Evolutionary conservation across 2,797 vertebrate genomes (phyloP), one percentile per base, ranked within the genome.

Genomic region (Geotrypetes seraphini): DNA sequence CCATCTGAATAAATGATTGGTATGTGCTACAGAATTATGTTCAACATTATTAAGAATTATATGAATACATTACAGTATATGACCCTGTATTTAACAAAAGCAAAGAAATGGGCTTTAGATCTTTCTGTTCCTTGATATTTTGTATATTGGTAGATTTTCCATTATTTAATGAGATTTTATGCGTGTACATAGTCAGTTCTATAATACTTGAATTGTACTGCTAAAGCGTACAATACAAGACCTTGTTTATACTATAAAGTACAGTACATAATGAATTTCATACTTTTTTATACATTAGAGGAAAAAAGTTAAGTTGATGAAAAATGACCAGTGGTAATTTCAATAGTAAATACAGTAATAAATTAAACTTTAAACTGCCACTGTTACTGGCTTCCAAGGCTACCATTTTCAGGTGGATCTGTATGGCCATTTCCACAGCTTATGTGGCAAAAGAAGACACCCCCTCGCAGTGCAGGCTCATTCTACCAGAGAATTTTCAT

Each of bases 161-260:
- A 69, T 65, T 66, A 77, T 70, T 71, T 79, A 75, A 67, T 79
- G 83, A 80, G 68, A 81, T 85, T 85, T 76, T 74, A 65, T 43
- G 25, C 78, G 62, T 85, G 73, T 86, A 76, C 77, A 83, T 76
- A 79, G 70, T 72, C 63, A 60, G 75, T 73, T 79, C 72, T 64
- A n/a, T n/a, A n/a, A n/a, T n/a, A n/a, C n/a, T n/a, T n/a, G n/a
- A n/a, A n/a, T n/a, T n/a, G n/a, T n/a, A 66, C 66, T 65, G 54
- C 59, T 63, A 66, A 45, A 44, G 72, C 79, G 76, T 78, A 56
- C 75, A 54, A 43, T 50, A 39, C 55, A 56, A 82, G 79, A 87
- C 76, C 79, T 84, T 88, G 85, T 90, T 90, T 88, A 86, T 90
- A n/a, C n/a, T n/a, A n/a, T n/a, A n/a, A n/a, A n/a, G n/a, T n/a